Evolutionary conservation across 2,888 invertebrate genomes (phyloP), one percentile per base, ranked within the genome.

Genomic region (Sabatieria punctata): DNA sequence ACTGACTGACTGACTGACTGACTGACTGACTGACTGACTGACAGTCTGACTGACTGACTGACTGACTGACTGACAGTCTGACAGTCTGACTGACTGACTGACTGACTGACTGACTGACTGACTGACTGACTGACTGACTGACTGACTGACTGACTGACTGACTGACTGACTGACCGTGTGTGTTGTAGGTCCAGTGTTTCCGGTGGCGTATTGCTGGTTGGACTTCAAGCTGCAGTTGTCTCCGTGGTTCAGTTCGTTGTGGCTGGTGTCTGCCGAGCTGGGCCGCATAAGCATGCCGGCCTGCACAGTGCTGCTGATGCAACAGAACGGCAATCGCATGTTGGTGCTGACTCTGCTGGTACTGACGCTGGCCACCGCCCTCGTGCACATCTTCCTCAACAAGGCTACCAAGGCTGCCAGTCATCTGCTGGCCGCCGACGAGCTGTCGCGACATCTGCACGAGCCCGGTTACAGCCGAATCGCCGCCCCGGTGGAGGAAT

Each of bases 391-490:
- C 25, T 42, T 42, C 42, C 6, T 18, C 4, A 4, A 27, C 3
- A 15, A 21, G 4, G 18, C 30, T 4, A 27, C 30, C 27, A 42
- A 26, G 4, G 21, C 26, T 6, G 42, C 42, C 42, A 42, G 42
- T 26, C 42, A 42, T 11, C 25, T 42, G 13, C 21, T 42, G 26
- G 42, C 42, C 4, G 42, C 24, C n/a, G 26, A 42, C 18, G 26
- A 26, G 21, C 19, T 42, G 6, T 19, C 18, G 15, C 41, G 41
- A 4, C 36, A 36, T 21, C 18, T 36, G 8, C 6, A n/a, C 8
- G 6, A 11, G 6, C 18, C 18, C 19, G 30, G 8, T 30, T 30
- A 8, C 8, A 30, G 11, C 30, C 8, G 30, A 11, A 8, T 8
- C 15, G n/a, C n/a, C n/a, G n/a, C n/a, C n/a, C n/a, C n/a, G n/a